Evolutionary conservation across 2,797 vertebrate species (phyloP).

Genomic region (Limosa lapponica): DNA sequence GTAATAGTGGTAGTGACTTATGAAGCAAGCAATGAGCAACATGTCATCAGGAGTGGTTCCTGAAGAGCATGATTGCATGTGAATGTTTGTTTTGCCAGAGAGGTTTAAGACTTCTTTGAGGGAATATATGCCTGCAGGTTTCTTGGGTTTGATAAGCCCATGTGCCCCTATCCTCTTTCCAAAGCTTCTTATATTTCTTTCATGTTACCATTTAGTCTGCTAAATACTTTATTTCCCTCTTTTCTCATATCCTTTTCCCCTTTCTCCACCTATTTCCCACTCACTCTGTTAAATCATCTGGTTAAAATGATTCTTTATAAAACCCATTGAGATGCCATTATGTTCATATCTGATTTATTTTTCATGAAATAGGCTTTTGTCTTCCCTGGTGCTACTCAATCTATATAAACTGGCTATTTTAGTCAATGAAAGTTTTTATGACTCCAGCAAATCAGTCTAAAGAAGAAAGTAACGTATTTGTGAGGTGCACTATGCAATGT

Average conservation of each 20-base stretch:
- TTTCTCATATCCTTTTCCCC: not conserved
- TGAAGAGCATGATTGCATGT: not conserved
- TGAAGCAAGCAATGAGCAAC: not conserved
- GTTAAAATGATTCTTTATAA: constrained; percentile 21
- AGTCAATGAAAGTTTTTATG: constrained; percentile 33
- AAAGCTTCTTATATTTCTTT: not conserved
- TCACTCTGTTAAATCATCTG: not conserved
- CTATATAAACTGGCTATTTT: constrained; percentile 29
- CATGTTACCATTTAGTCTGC: not conserved
- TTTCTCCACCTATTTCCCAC: not conserved
- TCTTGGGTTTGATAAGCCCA: not conserved
- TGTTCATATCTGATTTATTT: constrained; percentile 50
- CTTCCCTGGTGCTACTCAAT: not conserved
- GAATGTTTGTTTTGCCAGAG: not conserved
- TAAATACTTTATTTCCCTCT: not conserved
- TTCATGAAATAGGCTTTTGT: constrained; percentile 16
- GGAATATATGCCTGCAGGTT: not conserved
- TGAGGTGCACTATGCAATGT: not conserved
- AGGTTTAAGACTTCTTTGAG: not conserved
- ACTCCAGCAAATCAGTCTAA: constrained; percentile 22
- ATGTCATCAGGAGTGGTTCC: not conserved
- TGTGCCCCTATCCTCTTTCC: not conserved
- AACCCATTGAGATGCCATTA: not conserved
- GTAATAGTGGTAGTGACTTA: not conserved
- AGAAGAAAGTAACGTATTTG: not conserved